Evolutionary conservation across 2,888 invertebrate genomes (phyloP).

Genomic region (Deilephila elpenor): DNA sequence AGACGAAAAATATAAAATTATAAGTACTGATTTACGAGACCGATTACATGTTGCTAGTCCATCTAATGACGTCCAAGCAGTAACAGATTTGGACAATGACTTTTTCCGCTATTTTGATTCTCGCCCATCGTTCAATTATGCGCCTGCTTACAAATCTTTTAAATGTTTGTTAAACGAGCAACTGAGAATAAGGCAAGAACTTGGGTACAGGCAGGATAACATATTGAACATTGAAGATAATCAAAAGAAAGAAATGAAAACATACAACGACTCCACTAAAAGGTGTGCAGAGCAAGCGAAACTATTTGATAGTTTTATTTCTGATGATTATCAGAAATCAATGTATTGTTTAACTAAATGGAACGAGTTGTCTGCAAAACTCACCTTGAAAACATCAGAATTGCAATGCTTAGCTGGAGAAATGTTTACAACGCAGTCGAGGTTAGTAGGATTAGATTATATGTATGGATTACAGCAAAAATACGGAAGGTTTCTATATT

Average conservation of each 20-base stretch:
- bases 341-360: slow-evolving; percentile 82
- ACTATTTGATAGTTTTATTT: slow-evolving; percentile 85
- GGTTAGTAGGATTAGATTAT: slow-evolving; percentile 86
- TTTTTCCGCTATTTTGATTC: slow-evolving; percentile 61
- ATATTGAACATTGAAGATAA: slow-evolving; percentile 83
- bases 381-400: slow-evolving; percentile 72
- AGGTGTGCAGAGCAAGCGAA: slow-evolving; percentile 81
- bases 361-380: slow-evolving; percentile 70
- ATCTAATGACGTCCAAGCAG: slow-evolving; percentile 52
- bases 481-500: slow-evolving; percentile 88
- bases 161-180: slow-evolving; percentile 53
- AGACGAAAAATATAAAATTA: slow-evolving; percentile 61
- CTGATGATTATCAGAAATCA: slow-evolving; percentile 85
- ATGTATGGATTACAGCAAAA: slow-evolving; percentile 86
- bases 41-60: slow-evolving; percentile 53
- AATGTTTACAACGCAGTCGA: slow-evolving; percentile 67
- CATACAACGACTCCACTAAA: slow-evolving; percentile 75
- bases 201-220: slow-evolving; percentile 76
- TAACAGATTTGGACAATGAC: slow-evolving; percentile 60
- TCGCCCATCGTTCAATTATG: slow-evolving; percentile 45
- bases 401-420: slow-evolving; percentile 72
- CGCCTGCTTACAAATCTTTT: slow-evolving; percentile 61
- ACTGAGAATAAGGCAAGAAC: slow-evolving; percentile 57
- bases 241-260: slow-evolving; percentile 78
- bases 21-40: slow-evolving; percentile 54